Base-by-base conservation (phyloP, 2,113 vertebrate genomes). In the Cyprichromis sp. region DNA sequence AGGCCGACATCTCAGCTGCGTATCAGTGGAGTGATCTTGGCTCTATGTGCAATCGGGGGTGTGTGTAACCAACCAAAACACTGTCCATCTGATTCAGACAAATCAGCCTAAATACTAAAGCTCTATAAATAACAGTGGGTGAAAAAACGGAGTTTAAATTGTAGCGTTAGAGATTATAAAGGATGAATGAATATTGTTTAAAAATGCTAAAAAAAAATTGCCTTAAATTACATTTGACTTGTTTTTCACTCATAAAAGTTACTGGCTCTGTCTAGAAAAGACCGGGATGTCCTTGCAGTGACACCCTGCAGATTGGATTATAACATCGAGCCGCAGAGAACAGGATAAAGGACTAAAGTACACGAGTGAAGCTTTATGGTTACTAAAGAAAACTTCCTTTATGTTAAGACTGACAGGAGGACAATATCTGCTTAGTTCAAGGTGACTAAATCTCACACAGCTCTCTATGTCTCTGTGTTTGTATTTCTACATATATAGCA, bases 271-370 rank as follows among this genome's bases (percentile, higher is more conserved):
- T 86, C 24, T 52, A 76, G 83, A 91, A 91, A 63, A 36, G 40
- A 31, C 83, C 2, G 6, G 45, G 13, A 31, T 89, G 87, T 89
- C 92, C 89, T 89, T 87, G 47, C 80, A 82, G 79, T 19, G 40
- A 83, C 84, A 71, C 14, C 76, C 40, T 45, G 16, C 50, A 55
- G 54, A 86, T 61, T 87, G 89, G 59, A 89, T 93, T 88, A 86
- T 76, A 86, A 83, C 80, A 81, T 26, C 3, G 53, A 73, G 81
- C 63, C 34, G 42, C 40, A 59, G 54, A 84, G 81, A 26, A 73
- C 71, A 63, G 16, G 19, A 82, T 38, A 92, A 85, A 71, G 76
- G 24, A 80, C 59, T 76, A 21, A 14, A 53, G 84, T 10, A 57
- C 73, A 86, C 2, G 8, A 17, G 40, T 55, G 71, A 76, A 68